Evolutionary conservation across 2,797 vertebrate genomes (phyloP), one percentile per base, ranked within the genome.

Genomic region (Pampus argenteus): DNA sequence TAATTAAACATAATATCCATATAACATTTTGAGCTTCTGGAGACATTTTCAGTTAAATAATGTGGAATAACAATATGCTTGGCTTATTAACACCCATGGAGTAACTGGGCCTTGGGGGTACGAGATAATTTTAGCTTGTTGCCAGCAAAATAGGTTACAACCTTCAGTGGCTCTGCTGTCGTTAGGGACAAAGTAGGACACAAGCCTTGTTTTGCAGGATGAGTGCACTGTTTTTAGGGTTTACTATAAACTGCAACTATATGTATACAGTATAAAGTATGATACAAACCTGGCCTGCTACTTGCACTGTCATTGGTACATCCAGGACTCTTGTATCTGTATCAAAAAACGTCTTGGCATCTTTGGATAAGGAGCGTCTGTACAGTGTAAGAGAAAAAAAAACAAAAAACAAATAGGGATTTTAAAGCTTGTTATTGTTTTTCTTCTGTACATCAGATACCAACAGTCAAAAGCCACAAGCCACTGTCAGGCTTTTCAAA

Each of bases 221-320:
- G 62, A 54, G 25, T 31, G 8, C 2, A 42, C 26, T 62, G 64
- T 64, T 76, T 62, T 74, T 18, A 71, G 36, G 9, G 17, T 40
- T 66, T 52, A 58, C 22, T 56, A 40, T 49, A 14, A 44, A 36
- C 34, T 3, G 26, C 2, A 52, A 50, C 38, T 59, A 15, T 17
- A 40, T n/a, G 7, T 55, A 49, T 23, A 23, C 8, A 60, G 22
- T 2, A 14, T 6, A 58, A 36, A 59, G 63, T 50, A 54, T 11
- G 18, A 3, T 25, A 84, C 94, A 84, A 70, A 98, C 98, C 96
- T 98, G 97, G 82, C 95, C 94, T 38, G 93, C 74, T 26, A 98
- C 90, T 57, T 92, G 86, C 63, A 98, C 91, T 0, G 79, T 86
- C 91, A 97, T 62, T 0, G 96, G 97, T 34, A 90, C 96, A 87